phyloP scores from a whole-genome alignment of 2,797 vertebrate species.

The Cynodonichthys magdalenae region DNA sequence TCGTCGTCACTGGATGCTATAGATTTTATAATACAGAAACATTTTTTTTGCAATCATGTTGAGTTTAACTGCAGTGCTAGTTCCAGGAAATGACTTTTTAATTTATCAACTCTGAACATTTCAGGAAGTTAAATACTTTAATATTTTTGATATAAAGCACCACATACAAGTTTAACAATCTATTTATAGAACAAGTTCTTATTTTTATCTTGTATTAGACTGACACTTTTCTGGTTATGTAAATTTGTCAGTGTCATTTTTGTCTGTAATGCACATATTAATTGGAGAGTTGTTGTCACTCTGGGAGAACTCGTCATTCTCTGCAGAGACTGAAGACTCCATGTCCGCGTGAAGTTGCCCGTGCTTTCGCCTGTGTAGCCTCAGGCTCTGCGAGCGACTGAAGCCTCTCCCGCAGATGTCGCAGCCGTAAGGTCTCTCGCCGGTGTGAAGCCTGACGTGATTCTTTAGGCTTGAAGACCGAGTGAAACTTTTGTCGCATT shows the following conservation, averaged over 20 bases:
- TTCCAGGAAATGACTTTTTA: conserved; percentile 13
- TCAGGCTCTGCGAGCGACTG: conserved; percentile 77
- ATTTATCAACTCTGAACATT: conserved; percentile 8
- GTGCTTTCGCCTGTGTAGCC: conserved; percentile 74
- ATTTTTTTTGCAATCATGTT: conserved; percentile 11
- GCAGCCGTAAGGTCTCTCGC: conserved; percentile 75
- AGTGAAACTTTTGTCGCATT: conserved; percentile 77
- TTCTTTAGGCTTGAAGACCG: conserved; percentile 76
- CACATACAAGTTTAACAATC: conserved; percentile 19
- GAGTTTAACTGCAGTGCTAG: conserved; percentile 13
- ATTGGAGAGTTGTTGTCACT: conserved; percentile 66
- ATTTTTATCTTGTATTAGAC: conserved; percentile 22
- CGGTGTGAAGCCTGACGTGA: conserved; percentile 77
- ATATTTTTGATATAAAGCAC: not conserved
- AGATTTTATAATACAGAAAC: conserved; percentile 15
- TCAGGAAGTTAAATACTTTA: conserved; percentile 29
- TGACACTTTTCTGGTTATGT: conserved; percentile 31
- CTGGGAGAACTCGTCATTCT: conserved; percentile 59
- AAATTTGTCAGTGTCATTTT: conserved; percentile 57
- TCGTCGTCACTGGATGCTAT: conserved; percentile 20
- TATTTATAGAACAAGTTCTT: conserved; percentile 53
- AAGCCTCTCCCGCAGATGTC: conserved; percentile 75
- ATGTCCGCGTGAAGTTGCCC: conserved; percentile 44
- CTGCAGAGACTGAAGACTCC: conserved; percentile 34
- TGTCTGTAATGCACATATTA: conserved; percentile 70